Percentiles rank a stretch among this genome's conserved stretches.
These are phyloP conservation scores for Mastigias papua DNA, from an alignment of 30 jellyfish, hydroid and myxozoan species.

Conservation along the genomic window DNA sequence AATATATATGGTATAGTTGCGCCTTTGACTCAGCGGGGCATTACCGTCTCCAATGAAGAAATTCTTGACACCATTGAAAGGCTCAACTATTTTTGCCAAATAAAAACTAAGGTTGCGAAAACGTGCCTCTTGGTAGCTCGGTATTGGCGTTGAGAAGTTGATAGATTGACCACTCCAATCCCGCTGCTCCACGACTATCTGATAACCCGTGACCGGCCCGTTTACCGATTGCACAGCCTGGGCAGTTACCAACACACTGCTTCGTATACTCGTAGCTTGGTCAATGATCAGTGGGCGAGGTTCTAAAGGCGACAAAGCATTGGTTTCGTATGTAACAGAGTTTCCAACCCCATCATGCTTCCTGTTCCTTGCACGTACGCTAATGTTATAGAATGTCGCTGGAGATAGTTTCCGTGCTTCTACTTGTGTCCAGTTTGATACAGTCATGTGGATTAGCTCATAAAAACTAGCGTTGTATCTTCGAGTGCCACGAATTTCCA, in stretches of 20 bases:
- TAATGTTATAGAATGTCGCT: slow-evolving; percentile 46
- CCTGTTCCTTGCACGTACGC: slow-evolving; percentile 15
- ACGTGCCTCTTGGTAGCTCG: slow-evolving; percentile 15
- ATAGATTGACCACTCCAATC: neutral
- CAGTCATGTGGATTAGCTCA: neutral
- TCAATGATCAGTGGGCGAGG: slow-evolving; percentile 26
- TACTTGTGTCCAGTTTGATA: neutral
- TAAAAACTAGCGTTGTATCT: slow-evolving; percentile 29
- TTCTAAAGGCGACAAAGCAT: slow-evolving; percentile 60
- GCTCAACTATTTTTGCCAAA: slow-evolving; percentile 7
- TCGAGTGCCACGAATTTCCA: slow-evolving; percentile 37
- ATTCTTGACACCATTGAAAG: slow-evolving; percentile 11
- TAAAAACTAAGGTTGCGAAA: slow-evolving; percentile 36
- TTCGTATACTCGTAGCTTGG: slow-evolving; percentile 15
- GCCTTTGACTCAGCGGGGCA: slow-evolving; percentile 55
- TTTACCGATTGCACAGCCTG: slow-evolving; percentile 20
- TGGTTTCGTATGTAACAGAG: slow-evolving; percentile 13
- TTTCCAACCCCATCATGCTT: slow-evolving; percentile 4
- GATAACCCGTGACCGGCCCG: slow-evolving; percentile 69
- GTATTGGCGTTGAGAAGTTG: neutral
- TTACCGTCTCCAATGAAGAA: slow-evolving; percentile 74
- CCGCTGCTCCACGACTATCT: slow-evolving; percentile 29
- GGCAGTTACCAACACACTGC: slow-evolving; percentile 31
- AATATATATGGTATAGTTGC: slow-evolving; percentile 45
- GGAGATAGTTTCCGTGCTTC: slow-evolving; percentile 1